Percentiles rank a stretch among this genome's conserved stretches.
phyloP scores from a whole-genome alignment of 2,888 invertebrate genomes.

The Hedya salicella region DNA sequence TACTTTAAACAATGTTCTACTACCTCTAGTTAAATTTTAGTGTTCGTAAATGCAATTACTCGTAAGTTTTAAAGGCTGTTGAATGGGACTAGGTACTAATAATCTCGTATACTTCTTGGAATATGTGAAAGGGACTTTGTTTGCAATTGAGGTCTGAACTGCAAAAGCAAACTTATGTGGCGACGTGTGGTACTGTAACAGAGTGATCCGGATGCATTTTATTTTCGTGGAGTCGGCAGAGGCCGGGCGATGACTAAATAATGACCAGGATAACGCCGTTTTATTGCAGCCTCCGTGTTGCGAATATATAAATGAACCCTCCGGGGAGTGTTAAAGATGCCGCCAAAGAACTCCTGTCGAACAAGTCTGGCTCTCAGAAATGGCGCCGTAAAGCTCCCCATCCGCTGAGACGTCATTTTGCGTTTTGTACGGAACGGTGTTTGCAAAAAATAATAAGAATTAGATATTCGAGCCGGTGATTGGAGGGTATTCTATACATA shows the following conservation, averaged over 20 bases:
- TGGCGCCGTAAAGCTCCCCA: constrained; percentile 80
- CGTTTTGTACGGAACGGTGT: constrained; percentile 67
- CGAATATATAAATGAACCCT: constrained; percentile 84
- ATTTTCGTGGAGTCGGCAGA: constrained; percentile 66
- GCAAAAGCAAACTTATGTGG: constrained; percentile 25
- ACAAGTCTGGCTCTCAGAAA: constrained; percentile 80
- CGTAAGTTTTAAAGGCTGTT: not conserved
- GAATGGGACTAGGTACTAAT: not conserved
- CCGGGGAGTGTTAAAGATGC: constrained; percentile 83
- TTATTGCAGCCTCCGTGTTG: constrained; percentile 83
- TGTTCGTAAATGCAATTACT: constrained; percentile 1
- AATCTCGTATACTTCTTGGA: not conserved
- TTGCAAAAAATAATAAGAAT: constrained; percentile 67
- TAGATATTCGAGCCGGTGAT: constrained; percentile 51
- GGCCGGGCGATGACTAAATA: constrained; percentile 83
- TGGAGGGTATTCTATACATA: not conserved
- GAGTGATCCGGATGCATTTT: constrained; percentile 79
- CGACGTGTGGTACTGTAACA: constrained; percentile 36
- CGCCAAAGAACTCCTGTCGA: constrained; percentile 81
- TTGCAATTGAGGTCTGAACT: constrained; percentile 7
- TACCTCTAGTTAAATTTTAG: constrained; percentile 1
- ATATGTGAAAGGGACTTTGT: not conserved
- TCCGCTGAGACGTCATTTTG: constrained; percentile 77
- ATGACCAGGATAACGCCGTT: constrained; percentile 84
- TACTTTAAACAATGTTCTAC: constrained; percentile 24